phyloP scores from a whole-genome alignment of 2,888 invertebrate genomes.

The Pseudococcus viburni region DNA sequence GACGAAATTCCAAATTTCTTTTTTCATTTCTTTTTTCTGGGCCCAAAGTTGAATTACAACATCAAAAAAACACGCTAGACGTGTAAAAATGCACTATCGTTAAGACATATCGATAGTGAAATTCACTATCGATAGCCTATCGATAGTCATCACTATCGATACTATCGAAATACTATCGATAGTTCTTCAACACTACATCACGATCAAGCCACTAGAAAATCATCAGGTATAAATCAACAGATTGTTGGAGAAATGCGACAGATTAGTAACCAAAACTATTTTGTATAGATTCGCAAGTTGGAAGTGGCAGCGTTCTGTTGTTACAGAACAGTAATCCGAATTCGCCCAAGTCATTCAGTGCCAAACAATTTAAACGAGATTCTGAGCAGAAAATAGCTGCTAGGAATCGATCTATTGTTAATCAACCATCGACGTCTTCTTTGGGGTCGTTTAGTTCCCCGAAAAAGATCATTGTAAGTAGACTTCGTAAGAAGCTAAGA shows the following conservation, averaged over 20 bases:
- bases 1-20: no score
- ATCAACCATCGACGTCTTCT: constrained; percentile 58
- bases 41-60: no score
- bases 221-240: constrained; percentile 12
- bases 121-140: no score
- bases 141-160: no score
- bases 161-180: no score
- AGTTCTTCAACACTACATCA: no score
- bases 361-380: constrained; percentile 84
- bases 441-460: constrained; percentile 53
- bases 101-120: no score
- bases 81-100: no score
- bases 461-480: constrained; percentile 4
- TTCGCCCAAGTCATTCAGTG: constrained; percentile 86
- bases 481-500: not conserved
- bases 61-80: no score
- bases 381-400: constrained; percentile 83
- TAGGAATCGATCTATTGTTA: constrained; percentile 71
- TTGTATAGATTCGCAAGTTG: constrained; percentile 35
- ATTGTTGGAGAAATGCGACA: not conserved
- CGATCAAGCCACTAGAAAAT: constrained; percentile 65
- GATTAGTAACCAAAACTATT: not conserved
- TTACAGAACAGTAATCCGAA: constrained; percentile 84
- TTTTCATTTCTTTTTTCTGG: no score
- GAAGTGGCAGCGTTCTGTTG: constrained; percentile 44